Conservation (phyloP, 2,888 invertebrate genomes). For the Temnothorax ravouxi region DNA sequence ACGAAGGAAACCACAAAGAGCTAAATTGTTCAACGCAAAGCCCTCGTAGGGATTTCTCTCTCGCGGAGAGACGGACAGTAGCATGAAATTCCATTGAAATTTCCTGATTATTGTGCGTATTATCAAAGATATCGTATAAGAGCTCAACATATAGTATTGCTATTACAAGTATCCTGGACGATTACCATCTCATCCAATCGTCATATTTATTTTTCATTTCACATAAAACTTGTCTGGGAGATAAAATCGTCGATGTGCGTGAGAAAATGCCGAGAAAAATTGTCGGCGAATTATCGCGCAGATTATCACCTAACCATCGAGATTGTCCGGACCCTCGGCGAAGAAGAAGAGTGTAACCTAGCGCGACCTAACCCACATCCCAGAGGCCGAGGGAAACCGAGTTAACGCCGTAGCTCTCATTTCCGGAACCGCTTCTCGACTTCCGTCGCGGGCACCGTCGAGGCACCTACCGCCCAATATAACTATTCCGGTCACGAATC, state of each 20-base stretch:
- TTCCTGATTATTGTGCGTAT: neutral
- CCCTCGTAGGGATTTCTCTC: constrained; percentile 58
- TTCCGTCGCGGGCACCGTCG: constrained; percentile 68
- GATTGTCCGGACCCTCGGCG: constrained; percentile 34
- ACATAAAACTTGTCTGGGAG: neutral
- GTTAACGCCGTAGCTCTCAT: constrained; percentile 80
- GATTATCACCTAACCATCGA: constrained; percentile 20
- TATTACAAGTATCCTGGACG: neutral
- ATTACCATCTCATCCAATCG: neutral
- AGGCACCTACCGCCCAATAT: constrained; percentile 56
- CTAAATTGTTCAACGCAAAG: constrained; percentile 63
- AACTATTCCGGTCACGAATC: constrained; percentile 62
- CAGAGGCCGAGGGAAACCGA: constrained; percentile 72
- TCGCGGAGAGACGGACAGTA: constrained; percentile 46
- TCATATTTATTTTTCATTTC: constrained; percentile 4
- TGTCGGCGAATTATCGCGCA: neutral
- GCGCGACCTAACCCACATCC: constrained; percentile 75
- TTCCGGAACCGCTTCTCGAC: constrained; percentile 81
- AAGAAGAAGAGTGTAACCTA: constrained; percentile 30
- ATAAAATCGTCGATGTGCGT: neutral
- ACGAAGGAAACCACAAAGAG: constrained; percentile 66
- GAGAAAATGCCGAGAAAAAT: constrained; percentile 3
- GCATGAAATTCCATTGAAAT: neutral
- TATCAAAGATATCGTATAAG: neutral
- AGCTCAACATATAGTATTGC: neutral